Percentiles rank a stretch among this genome's conserved stretches.
Conservation (phyloP, 1,140 invertebrate genomes). For the Drosophila teissieri region DNA sequence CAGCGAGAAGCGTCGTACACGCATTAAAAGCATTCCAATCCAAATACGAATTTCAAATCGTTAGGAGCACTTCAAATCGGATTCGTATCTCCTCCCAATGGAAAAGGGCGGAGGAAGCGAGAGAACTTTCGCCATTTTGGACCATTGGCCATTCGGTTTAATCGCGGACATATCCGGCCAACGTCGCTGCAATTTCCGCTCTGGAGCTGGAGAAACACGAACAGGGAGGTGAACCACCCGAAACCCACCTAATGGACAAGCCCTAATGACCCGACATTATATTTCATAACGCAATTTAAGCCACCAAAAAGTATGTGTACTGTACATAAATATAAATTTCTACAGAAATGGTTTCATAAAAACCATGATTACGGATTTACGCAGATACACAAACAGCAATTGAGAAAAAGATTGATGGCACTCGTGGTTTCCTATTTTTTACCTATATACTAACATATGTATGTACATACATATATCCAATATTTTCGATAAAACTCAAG, state of each 20-base stretch:
- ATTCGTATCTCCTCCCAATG: slow-evolving; percentile 31
- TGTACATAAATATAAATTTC: slow-evolving; percentile 38
- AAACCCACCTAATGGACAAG: slow-evolving; percentile 54
- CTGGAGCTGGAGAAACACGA: slow-evolving; percentile 12
- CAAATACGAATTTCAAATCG: slow-evolving; percentile 26
- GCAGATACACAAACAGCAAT: slow-evolving; percentile 14
- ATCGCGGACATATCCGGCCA: slow-evolving; percentile 72
- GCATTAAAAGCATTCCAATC: slow-evolving; percentile 19
- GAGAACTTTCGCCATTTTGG: slow-evolving; percentile 25
- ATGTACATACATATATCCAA: no score
- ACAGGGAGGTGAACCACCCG: not conserved
- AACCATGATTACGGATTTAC: slow-evolving; percentile 66
- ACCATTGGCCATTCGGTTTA: slow-evolving; percentile 67
- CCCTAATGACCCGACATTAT: slow-evolving; percentile 77
- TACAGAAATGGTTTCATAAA: slow-evolving; percentile 67
- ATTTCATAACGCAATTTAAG: slow-evolving; percentile 81
- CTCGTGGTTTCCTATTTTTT: not conserved
- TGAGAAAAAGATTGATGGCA: not conserved
- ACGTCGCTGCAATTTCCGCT: slow-evolving; percentile 67
- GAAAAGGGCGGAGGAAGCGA: not conserved
- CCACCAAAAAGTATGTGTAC: slow-evolving; percentile 27
- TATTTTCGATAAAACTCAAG: no score
- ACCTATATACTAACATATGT: not conserved
- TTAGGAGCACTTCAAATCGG: slow-evolving; percentile 14
- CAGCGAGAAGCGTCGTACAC: slow-evolving; percentile 13